Evolutionary conservation across 2,888 invertebrate genomes (phyloP).

Genomic region (Nephrotoma appendiculata): DNA sequence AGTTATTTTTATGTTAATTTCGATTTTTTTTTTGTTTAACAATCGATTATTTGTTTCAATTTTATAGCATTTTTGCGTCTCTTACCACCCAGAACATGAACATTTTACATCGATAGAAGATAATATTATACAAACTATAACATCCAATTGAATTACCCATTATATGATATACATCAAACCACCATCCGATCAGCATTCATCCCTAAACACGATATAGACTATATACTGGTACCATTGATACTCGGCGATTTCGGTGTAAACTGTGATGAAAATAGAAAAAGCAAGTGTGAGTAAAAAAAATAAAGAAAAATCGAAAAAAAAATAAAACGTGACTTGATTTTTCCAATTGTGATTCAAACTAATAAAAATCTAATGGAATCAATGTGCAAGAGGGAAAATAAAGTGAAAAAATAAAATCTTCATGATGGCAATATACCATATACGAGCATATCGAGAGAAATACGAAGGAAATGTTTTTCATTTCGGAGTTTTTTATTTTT

Average conservation of each 20-base stretch:
- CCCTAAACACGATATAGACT: background rate
- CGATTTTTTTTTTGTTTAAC: background rate
- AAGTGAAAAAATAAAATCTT: background rate
- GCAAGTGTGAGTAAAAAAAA: background rate
- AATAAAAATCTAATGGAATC: background rate
- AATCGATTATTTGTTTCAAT: background rate
- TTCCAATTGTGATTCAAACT: background rate
- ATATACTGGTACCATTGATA: background rate
- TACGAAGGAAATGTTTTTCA: background rate
- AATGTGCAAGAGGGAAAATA: background rate
- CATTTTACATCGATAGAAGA: background rate
- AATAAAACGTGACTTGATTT: background rate
- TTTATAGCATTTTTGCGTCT: background rate
- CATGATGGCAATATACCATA: background rate
- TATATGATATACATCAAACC: background rate
- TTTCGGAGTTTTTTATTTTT: background rate
- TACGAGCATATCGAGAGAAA: background rate
- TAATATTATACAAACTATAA: background rate
- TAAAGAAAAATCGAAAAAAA: background rate
- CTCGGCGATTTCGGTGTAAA: background rate
- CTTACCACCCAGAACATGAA: background rate
- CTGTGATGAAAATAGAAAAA: background rate
- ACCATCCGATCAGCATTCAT: background rate
- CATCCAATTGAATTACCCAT: background rate
- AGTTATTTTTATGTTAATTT: background rate